Percentiles rank a stretch among this genome's conserved stretches.
phyloP scores from a whole-genome alignment of 2,113 vertebrate species.

The Cariama cristata region DNA sequence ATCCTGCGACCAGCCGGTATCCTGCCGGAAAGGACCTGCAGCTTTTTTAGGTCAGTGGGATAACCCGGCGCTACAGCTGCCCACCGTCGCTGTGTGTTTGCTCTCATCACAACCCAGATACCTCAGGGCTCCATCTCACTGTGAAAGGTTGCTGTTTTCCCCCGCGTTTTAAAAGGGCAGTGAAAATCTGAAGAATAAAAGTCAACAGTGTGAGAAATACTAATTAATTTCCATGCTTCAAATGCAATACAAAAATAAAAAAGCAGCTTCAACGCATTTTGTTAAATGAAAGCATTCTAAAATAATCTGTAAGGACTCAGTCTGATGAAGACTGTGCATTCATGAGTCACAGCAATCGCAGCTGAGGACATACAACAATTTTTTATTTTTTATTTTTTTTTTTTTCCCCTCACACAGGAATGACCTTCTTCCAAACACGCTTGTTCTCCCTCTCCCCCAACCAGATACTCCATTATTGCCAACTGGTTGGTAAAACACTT shows the following conservation, averaged over 20 bases:
- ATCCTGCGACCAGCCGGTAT: neutral
- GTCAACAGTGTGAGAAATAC: neutral
- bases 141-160: neutral
- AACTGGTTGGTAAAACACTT: neutral
- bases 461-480: neutral
- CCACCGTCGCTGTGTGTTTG: neutral
- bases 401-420: no score
- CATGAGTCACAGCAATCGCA: neutral
- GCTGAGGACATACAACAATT: neutral
- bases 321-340: neutral
- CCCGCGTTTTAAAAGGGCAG: neutral
- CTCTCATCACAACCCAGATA: neutral
- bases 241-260: constrained; percentile 21
- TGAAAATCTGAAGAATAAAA: neutral
- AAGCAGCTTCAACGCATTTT: neutral
- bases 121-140: neutral
- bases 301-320: neutral
- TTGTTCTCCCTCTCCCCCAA: neutral
- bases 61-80: neutral
- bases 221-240: neutral
- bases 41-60: neutral
- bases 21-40: neutral
- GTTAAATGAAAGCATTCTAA: neutral
- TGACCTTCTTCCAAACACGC: neutral
- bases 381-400: no score